phyloP scores from a whole-genome alignment of 2,113 vertebrate genomes.

The Piaya cayana region DNA sequence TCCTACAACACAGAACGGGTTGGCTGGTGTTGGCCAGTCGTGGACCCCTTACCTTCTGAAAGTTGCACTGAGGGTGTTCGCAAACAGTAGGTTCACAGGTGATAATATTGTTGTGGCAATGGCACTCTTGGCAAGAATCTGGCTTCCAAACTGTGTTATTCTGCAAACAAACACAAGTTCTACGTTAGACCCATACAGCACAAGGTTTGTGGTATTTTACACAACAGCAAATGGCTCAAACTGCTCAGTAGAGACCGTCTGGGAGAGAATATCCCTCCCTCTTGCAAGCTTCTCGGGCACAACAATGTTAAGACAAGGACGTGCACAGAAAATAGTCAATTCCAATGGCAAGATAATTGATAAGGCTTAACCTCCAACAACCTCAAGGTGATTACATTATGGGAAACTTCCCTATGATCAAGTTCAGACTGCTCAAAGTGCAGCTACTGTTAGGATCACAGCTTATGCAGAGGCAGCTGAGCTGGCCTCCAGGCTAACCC shows the following conservation, averaged over 20 bases:
- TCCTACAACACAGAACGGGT: background rate
- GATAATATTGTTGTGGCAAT: conserved; percentile 79
- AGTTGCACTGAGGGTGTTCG: conserved; percentile 85
- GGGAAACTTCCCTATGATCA: background rate
- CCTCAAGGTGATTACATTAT: background rate
- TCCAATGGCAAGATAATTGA: background rate
- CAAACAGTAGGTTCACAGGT: conserved; percentile 81
- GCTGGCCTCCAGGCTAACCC: background rate
- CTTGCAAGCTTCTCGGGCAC: background rate
- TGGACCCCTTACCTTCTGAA: conserved; percentile 81
- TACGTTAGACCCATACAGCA: background rate
- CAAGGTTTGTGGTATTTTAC: background rate
- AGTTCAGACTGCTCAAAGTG: background rate
- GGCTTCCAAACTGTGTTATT: conserved; percentile 88
- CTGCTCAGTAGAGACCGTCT: background rate
- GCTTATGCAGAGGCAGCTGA: background rate
- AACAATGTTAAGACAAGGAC: background rate
- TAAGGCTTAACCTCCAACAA: background rate
- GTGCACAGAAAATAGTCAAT: background rate
- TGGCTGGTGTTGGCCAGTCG: background rate
- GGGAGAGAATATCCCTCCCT: background rate
- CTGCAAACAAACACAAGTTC: conserved; percentile 73
- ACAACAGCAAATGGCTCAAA: background rate
- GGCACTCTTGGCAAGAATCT: conserved; percentile 86
- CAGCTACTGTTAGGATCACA: background rate